Evolutionary conservation across 1,140 invertebrate species (phyloP), one percentile per base, ranked within the genome.

Genomic region (Chionoecetes opilio): DNA sequence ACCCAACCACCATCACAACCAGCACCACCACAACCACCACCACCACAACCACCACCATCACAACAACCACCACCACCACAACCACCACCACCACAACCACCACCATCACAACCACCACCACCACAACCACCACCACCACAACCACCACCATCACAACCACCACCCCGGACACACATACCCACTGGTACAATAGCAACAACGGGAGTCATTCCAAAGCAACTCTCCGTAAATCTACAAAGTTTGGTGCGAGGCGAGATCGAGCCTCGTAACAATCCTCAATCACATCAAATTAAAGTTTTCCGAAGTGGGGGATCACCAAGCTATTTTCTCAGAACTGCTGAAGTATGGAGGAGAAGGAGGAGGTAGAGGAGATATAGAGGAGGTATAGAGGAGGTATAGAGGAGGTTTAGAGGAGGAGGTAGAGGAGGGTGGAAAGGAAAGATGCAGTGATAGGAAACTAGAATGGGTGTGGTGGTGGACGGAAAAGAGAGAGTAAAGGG

Each of bases 221-320:
- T n/a, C 21, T 75, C 63, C 21, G 63, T 75, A 75, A 75, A 75
- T 75, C 63, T 75, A 75, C 63, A 75, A 75, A 75, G 63, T 75
- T 75, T 75, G 21, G 63, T 8, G 1, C 21, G n/a, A n/a, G 21
- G 63, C 63, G 63, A 75, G 63, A 75, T 75, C 63, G 63, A 75
- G 63, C 21, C 63, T 75, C 63, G 63, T 75, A n/a, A 75, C 63
- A 26, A 75, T 75, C 63, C 63, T 75, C 63, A 75, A 75, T 75
- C 63, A 75, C 63, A 75, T 75, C 63, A 75, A 75, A 75, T 75
- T n/a, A 75, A 75, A 75, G 63, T 75, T 75, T 75, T 21, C 63
- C 63, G 63, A 75, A 75, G 63, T 75, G 63, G 63, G 63, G 63
- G 63, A 75, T 75, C 63, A 26, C 63, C 21, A 75, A 75, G 63